Conservation (phyloP, 2,888 invertebrate genomes). For the Resseliella maxima region DNA sequence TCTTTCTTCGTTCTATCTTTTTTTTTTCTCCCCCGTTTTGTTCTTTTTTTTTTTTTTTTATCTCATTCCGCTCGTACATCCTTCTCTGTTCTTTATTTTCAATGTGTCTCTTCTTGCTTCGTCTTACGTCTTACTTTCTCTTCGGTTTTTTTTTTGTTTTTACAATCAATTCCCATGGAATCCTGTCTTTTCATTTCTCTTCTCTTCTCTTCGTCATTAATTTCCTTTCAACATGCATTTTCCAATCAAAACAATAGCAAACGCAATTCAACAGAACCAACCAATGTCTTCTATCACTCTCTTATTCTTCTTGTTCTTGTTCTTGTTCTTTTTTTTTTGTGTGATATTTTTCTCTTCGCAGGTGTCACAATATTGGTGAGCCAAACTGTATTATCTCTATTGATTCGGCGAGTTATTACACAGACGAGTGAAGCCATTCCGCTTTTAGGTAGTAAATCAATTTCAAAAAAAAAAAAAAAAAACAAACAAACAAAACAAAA, state of each 20-base stretch:
- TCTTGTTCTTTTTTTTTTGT: slow-evolving; percentile 8
- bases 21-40: neutral
- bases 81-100: neutral
- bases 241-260: slow-evolving; percentile 3
- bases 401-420: slow-evolving; percentile 99
- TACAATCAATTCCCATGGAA: too few relatives aligned
- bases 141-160: too few relatives aligned
- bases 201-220: neutral
- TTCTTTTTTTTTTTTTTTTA: neutral
- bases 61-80: neutral
- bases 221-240: neutral
- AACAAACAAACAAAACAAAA: neutral
- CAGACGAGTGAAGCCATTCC: slow-evolving; percentile 99
- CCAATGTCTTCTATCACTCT: neutral
- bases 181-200: neutral
- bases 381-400: slow-evolving; percentile 98
- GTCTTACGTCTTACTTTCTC: too few relatives aligned
- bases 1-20: neutral
- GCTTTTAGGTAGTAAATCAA: slow-evolving; percentile 83
- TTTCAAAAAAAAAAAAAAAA: neutral
- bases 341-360: slow-evolving; percentile 77
- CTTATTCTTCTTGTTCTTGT: slow-evolving; percentile 10
- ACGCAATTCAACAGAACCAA: slow-evolving; percentile 27
- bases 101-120: too few relatives aligned
- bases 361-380: slow-evolving; percentile 99